Percentiles rank a stretch among this genome's conserved stretches.
These are phyloP conservation scores for Neodiprion lecontei DNA, from an alignment of 1,140 invertebrate species.

Conservation along the genomic window DNA sequence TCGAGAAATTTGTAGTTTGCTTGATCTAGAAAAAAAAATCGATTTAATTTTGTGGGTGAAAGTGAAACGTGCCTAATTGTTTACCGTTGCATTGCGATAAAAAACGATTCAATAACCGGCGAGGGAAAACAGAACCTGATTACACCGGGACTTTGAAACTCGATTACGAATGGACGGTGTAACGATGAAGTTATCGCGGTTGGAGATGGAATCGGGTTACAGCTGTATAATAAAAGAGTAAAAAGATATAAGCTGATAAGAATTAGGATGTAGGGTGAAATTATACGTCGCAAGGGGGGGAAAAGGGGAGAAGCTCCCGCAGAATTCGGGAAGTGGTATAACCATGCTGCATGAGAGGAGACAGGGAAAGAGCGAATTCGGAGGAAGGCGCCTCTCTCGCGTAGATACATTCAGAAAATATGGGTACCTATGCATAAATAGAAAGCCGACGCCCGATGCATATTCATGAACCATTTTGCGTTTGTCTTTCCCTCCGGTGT, in stretches of 20 bases:
- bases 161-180: too few species aligned
- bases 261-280: background rate
- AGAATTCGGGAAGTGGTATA: background rate
- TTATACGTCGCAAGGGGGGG: background rate
- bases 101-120: too few species aligned
- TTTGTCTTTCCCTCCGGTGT: background rate
- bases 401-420: background rate
- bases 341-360: background rate
- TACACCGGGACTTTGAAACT: too few species aligned
- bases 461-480: conserved; percentile 7
- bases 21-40: too few species aligned
- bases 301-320: background rate
- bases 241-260: background rate
- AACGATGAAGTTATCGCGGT: too few species aligned
- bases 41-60: too few species aligned
- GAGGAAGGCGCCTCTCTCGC: background rate
- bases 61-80: too few species aligned
- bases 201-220: too few species aligned
- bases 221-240: background rate
- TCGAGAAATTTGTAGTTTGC: too few species aligned
- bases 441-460: background rate
- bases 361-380: background rate
- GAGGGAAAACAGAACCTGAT: too few species aligned
- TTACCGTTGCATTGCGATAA: too few species aligned
- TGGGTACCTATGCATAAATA: conserved; percentile 3